A percentile compares a stretch with the other conserved stretches of the same genome.
phyloP scores from a whole-genome alignment of 1,140 invertebrate species.

The Cydia pomonella region DNA sequence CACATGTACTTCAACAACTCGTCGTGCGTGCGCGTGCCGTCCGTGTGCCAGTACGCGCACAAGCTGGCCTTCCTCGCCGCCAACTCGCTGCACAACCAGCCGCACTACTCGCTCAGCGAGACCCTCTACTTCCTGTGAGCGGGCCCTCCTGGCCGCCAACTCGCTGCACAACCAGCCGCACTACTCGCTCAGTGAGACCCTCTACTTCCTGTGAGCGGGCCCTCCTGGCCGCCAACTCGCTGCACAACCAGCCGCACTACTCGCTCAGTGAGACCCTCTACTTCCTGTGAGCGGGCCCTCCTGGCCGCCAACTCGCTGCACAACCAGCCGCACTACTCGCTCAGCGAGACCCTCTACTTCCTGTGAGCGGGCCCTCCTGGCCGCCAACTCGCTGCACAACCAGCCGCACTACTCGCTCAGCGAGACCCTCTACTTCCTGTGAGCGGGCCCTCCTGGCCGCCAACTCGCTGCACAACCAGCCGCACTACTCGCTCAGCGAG shows the following conservation, averaged over 20 bases:
- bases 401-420: no score
- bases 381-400: no score
- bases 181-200: conserved; percentile 80
- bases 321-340: conserved; percentile 80
- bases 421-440: no score
- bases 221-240: conserved; percentile 88
- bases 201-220: conserved; percentile 92
- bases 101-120: conserved; percentile 81
- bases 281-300: conserved; percentile 90
- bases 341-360: conserved; percentile 86
- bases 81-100: conserved; percentile 84
- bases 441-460: no score
- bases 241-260: conserved; percentile 83
- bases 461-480: no score
- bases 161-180: conserved; percentile 84
- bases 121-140: conserved; percentile 88
- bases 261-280: conserved; percentile 83
- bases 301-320: conserved; percentile 89
- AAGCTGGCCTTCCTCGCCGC: conserved; percentile 91
- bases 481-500: no score
- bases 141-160: conserved; percentile 90
- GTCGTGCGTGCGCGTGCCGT: conserved; percentile 91
- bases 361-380: no score
- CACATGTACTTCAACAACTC: conserved; percentile 98
- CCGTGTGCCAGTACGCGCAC: conserved; percentile 94